Base-by-base conservation (phyloP, 2,113 vertebrate genomes). In the Clarias batrachus region DNA sequence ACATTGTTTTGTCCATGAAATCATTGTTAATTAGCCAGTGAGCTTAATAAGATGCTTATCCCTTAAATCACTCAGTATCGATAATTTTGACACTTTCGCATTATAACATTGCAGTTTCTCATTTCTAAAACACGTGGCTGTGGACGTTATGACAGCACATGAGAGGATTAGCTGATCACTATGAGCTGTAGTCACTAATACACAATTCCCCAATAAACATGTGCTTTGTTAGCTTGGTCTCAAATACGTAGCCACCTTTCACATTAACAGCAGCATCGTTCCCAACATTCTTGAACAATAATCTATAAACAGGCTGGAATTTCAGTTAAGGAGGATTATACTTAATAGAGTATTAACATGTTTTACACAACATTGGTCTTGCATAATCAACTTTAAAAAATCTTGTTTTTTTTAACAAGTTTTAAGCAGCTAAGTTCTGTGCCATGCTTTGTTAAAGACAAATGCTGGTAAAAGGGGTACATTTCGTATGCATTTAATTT, bases 191-290 rank as follows among this genome's bases (percentile, higher is more conserved):
- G 9, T 62, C 56, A 60, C 5, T n/a, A 81, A 60, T 86, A 65
- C 85, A 71, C 54, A 70, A 80, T 60, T 86, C 16, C 85, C 30
- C 77, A 86, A 81, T 86, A 70, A 86, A 33, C 33, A 56, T 81
- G 84, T 68, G 52, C 65, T 37, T 86, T 33, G 65, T 59, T 81
- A 86, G 7, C 23, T 68, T 48, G 65, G 85, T 86, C 16, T 80
- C 13, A 70, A 70, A 80, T 57, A 63, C 70, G 74, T 30, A 54
- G 63, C 48, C n/a, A 83, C 63, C 65, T 56, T 83, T 52, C 84
- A 86, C 14, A 78, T 60, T 77, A 65, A 63, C 12, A 21, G 13
- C 59, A 77, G 37, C 33, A 57, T 71, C 17, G 21, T 60, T 62
- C 23, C 11, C 13, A 84, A 76, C 21, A 80, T 59, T 57, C 17